These are phyloP conservation scores for Autographa pulchrina DNA, from an alignment of 2,888 invertebrate genomes.

Conservation along the genomic window DNA sequence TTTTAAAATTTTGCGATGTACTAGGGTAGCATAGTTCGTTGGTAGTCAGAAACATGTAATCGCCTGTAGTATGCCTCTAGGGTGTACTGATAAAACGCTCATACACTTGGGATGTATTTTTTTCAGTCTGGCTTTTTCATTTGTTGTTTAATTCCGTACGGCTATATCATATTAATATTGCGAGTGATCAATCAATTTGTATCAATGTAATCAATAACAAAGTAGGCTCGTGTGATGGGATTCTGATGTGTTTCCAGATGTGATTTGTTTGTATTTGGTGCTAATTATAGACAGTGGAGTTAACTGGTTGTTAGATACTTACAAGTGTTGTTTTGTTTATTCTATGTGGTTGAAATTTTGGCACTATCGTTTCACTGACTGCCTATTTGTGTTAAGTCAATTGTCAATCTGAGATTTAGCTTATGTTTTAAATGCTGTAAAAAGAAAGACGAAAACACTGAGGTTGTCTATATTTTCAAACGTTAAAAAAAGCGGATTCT, in stretches of 20 bases:
- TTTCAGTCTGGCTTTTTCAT: constrained; percentile 31
- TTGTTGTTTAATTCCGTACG: constrained; percentile 36
- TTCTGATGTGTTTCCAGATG: background rate
- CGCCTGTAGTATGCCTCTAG: constrained; percentile 7
- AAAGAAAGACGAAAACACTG: no score
- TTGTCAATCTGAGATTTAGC: no score
- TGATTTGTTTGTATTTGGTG: background rate
- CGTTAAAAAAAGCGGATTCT: no score
- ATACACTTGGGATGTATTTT: constrained; percentile 22
- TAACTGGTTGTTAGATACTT: background rate
- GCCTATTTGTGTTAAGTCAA: no score
- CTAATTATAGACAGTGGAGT: background rate
- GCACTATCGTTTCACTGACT: no score
- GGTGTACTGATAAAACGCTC: constrained; percentile 12
- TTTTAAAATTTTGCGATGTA: constrained; percentile 17
- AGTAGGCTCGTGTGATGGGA: constrained; percentile 7
- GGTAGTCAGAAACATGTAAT: constrained; percentile 25
- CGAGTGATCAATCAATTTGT: constrained; percentile 42
- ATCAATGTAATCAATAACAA: constrained; percentile 19
- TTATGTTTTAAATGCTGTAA: no score
- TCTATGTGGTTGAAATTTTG: no score
- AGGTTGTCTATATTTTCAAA: no score
- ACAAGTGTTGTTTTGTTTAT: background rate
- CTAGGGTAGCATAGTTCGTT: background rate
- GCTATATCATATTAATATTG: constrained; percentile 40